Evolutionary conservation across 2,888 invertebrate genomes (phyloP).

Genomic region (Noctua janthina): DNA sequence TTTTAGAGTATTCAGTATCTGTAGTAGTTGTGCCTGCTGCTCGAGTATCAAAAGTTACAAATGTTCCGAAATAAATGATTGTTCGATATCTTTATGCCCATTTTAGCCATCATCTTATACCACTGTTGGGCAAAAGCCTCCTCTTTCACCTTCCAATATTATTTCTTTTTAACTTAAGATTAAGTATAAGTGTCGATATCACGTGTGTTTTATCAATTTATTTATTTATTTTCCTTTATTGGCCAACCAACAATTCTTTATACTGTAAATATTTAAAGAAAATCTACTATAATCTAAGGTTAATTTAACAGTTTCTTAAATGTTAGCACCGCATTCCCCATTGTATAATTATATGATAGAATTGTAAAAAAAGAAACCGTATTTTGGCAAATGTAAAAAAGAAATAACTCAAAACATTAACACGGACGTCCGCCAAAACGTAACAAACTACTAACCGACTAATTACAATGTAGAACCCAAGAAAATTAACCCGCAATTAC

Average conservation of each 20-base stretch:
- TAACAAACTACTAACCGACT: conserved; percentile 23
- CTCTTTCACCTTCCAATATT: background rate
- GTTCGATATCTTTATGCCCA: background rate
- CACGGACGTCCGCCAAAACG: background rate
- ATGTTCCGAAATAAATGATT: background rate
- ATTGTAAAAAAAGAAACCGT: background rate
- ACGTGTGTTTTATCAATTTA: background rate
- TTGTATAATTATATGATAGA: background rate
- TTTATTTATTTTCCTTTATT: too few species aligned
- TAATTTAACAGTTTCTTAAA: too few species aligned
- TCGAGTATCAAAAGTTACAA: background rate
- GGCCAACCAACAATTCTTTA: too few species aligned
- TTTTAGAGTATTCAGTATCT: background rate
- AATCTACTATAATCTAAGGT: too few species aligned
- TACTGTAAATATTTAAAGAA: too few species aligned
- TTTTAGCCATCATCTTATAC: background rate
- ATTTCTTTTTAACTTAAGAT: background rate
- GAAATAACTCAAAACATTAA: background rate
- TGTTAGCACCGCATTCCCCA: too few species aligned
- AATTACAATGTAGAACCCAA: conserved; percentile 5
- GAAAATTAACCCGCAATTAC: conserved; percentile 46
- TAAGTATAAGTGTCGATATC: background rate
- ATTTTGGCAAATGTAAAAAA: background rate
- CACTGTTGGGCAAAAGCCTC: background rate
- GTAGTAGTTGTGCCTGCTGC: background rate